Percentiles rank a stretch among this genome's conserved stretches.
Conservation (phyloP, 2,113 vertebrate species). For the Cercocebus atys region DNA sequence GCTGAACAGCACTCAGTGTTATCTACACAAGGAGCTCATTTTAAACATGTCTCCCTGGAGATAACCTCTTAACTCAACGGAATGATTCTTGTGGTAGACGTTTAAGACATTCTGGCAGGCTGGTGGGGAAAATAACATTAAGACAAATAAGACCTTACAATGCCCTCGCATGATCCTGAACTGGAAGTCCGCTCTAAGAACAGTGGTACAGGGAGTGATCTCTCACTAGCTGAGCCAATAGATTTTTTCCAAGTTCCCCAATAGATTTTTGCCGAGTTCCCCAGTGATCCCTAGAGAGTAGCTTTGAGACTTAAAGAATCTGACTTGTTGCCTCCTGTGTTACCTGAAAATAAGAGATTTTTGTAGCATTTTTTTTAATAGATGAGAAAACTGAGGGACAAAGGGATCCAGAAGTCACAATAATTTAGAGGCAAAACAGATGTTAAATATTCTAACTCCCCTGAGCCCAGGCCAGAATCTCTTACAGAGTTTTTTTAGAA, state of each 20-base stretch:
- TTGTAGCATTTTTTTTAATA: slow-evolving; percentile 11
- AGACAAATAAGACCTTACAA: slow-evolving; percentile 42
- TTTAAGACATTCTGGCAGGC: slow-evolving; percentile 57
- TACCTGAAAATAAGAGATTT: not conserved
- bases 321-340: not conserved
- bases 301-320: not conserved
- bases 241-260: not conserved
- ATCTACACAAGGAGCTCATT: slow-evolving; percentile 34
- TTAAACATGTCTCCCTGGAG: slow-evolving; percentile 64
- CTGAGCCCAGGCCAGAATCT: not conserved
- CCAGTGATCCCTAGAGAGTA: not conserved
- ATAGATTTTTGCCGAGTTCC: not conserved
- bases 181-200: not conserved
- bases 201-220: not conserved
- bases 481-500: not conserved
- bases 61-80: slow-evolving; percentile 68
- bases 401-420: not conserved
- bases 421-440: not conserved
- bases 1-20: slow-evolving; percentile 4
- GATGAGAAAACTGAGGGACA: not conserved
- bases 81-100: slow-evolving; percentile 47
- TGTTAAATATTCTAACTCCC: not conserved
- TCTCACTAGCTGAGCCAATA: not conserved
- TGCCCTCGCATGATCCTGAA: not conserved
- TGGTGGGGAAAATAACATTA: slow-evolving; percentile 54